Base-by-base conservation (phyloP, 2,888 invertebrate species). In the Eledone cirrhosa region DNA sequence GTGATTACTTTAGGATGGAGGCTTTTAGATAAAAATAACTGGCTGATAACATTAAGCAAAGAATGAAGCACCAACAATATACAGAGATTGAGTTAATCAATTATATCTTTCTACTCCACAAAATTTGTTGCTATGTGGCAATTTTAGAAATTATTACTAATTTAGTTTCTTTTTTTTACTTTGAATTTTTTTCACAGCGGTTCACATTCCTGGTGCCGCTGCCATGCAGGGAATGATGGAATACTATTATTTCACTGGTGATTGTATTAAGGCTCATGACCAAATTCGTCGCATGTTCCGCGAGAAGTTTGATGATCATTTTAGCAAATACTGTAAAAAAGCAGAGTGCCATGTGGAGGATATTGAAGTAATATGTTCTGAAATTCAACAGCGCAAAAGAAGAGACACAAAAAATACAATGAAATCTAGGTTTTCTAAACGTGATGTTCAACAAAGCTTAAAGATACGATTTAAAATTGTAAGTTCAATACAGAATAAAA, bases 211-310 rank as follows among this genome's bases (percentile, higher is more conserved):
- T 47, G 78, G 80, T 33, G 74, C 77, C 67, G 83, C 82, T 33
- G 24, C 67, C 24, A 78, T 83, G 77, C 31, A 65, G 24, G 81
- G 81, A 3, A 31, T 77, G 24, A 80, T 78, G n/a, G 77, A 80
- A 48, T 83, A 81, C 41, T 79, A 77, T 77, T 83, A 82, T 48
- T 80, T 81, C n/a, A 41, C 72, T 16, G 82, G 82, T 8, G 75
- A 74, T 3, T 83, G 83, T 78, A 69, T 77, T 4, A 59, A 63
- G 14, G 59, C 72, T 14, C 80, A 77, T 72, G 76, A 41, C 19
- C 65, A 77, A 67, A 82, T 83, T 48, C 77, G 77, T 8, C 48
- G 24, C 1, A 80, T n/a, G 47, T 82, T 82, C 76, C 59, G 33
- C 8, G 47, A 33, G 14, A 78, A 77, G 48, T 29, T 83, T 7